These are phyloP conservation scores for Hippolais icterina DNA, from an alignment of 2,113 vertebrate genomes.

Conservation along the genomic window DNA sequence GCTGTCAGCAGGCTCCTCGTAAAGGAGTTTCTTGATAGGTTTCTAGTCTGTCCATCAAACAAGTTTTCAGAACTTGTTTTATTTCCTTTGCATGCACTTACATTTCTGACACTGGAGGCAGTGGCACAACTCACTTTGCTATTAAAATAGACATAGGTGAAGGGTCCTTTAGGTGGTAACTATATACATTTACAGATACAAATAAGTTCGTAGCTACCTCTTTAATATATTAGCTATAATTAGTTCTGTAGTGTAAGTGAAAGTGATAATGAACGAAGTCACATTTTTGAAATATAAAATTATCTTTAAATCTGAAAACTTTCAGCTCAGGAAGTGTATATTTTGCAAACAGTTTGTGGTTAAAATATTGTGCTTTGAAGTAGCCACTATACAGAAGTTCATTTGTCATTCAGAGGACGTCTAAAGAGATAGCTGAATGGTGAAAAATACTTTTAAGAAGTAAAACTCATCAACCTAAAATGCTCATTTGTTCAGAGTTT, in stretches of 20 bases:
- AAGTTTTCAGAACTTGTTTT: conserved; percentile 24
- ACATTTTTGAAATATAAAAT: conserved; percentile 65
- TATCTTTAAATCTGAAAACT: conserved; percentile 67
- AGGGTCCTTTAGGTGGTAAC: not conserved
- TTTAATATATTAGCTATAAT: not conserved
- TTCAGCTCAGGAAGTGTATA: conserved; percentile 24
- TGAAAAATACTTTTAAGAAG: conserved; percentile 35
- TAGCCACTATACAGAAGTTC: conserved; percentile 51
- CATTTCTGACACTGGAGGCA: conserved; percentile 24
- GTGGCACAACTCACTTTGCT: conserved; percentile 20
- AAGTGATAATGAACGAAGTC: conserved; percentile 42
- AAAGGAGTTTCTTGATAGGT: not conserved
- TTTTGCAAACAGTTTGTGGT: conserved; percentile 55
- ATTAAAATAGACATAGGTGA: conserved; percentile 41
- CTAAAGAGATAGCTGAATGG: conserved; percentile 39
- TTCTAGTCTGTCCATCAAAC: not conserved
- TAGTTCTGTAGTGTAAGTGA: conserved; percentile 30
- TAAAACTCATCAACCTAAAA: conserved; percentile 52
- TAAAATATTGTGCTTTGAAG: conserved; percentile 75
- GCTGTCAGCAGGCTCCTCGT: not conserved
- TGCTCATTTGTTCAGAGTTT: conserved; percentile 6
- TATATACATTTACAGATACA: conserved; percentile 21
- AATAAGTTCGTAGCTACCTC: not conserved
- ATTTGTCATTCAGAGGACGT: conserved; percentile 46
- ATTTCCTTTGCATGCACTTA: not conserved